A percentile compares a stretch with the other conserved stretches of the same genome.
Conservation (phyloP, 2,113 vertebrate species). For the Typhlomys cinereus region DNA sequence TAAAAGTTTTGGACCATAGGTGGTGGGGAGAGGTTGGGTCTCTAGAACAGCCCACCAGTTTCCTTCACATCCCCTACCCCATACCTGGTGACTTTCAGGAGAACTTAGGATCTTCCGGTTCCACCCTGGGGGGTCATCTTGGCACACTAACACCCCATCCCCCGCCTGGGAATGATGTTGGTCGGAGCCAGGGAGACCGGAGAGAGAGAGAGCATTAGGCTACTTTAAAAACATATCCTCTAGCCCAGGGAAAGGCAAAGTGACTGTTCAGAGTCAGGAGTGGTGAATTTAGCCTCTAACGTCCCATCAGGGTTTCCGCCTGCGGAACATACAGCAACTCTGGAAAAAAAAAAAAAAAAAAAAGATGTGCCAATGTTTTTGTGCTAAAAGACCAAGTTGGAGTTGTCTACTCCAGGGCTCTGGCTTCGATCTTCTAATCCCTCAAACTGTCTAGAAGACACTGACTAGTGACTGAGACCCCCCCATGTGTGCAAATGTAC, state of each 20-base stretch:
- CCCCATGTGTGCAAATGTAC: not conserved
- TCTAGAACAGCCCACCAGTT: no score
- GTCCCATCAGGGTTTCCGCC: not conserved
- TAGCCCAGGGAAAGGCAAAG: not conserved
- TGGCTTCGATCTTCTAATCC: rapidly evolving
- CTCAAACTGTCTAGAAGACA: not conserved
- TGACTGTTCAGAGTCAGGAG: not conserved
- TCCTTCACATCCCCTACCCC: no score
- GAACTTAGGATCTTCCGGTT: not conserved
- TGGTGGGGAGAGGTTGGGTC: not conserved
- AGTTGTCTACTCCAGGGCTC: rapidly evolving
- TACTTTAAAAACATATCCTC: not conserved
- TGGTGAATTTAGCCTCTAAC: not conserved
- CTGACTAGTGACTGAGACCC: not conserved
- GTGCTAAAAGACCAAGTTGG: not conserved
- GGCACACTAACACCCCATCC: not conserved
- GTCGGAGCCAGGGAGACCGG: not conserved
- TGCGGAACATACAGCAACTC: rapidly evolving
- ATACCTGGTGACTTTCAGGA: rapidly evolving
- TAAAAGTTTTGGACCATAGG: not conserved
- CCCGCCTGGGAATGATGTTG: not conserved
- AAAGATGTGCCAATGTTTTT: not conserved
- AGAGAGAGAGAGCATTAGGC: not conserved
- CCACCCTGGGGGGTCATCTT: not conserved
- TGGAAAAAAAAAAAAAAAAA: rapidly evolving